Evolutionary conservation across 2,888 invertebrate genomes (phyloP).

Genomic region (Vanessa cardui): DNA sequence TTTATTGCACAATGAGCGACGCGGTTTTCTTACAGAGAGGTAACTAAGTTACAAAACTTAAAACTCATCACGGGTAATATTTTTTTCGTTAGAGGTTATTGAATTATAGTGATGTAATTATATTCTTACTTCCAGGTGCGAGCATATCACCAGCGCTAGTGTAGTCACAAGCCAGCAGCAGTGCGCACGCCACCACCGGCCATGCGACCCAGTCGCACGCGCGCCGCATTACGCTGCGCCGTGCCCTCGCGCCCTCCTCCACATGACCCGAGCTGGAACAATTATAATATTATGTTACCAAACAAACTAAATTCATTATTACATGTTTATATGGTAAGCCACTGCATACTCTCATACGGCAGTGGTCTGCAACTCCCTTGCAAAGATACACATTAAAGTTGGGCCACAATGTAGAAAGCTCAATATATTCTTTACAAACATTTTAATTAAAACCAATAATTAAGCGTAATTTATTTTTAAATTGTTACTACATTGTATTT

Average conservation of each 20-base stretch:
- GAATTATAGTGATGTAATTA: no score
- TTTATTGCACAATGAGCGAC: background rate
- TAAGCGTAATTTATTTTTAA: no score
- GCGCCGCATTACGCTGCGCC: conserved; percentile 70
- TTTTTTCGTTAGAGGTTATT: no score
- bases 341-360: no score
- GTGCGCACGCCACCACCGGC: conserved; percentile 65
- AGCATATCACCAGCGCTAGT: conserved; percentile 54
- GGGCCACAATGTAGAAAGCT: no score
- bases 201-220: conserved; percentile 57
- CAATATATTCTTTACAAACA: no score
- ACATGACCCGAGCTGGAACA: conserved; percentile 68
- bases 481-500: no score
- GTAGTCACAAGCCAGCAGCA: conserved; percentile 63
- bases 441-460: no score
- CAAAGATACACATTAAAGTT: no score
- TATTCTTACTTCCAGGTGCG: conserved; percentile 60
- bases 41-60: background rate
- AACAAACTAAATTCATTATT: background rate
- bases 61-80: background rate
- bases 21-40: background rate
- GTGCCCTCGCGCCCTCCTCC: conserved; percentile 55
- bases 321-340: background rate
- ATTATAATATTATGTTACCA: background rate
- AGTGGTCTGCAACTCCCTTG: no score